Evolutionary conservation across 2,888 invertebrate species (phyloP).

Genomic region (Conomelus anceps): DNA sequence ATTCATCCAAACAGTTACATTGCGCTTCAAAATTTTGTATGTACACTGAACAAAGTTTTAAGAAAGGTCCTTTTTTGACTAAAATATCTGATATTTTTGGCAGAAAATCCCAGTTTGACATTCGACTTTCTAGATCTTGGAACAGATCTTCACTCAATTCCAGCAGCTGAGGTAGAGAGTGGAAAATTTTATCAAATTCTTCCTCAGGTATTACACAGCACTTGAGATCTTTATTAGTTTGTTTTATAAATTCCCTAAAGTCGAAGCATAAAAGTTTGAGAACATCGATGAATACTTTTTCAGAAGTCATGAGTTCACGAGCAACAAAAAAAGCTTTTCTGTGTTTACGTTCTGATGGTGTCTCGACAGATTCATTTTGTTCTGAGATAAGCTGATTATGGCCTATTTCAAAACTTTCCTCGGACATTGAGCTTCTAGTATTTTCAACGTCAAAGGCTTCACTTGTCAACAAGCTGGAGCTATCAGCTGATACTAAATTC

Average conservation of each 20-base stretch:
- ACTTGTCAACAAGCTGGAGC: not conserved
- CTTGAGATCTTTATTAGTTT: constrained; percentile 36
- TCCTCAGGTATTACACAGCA: constrained; percentile 42
- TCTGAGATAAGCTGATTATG: constrained; percentile 3
- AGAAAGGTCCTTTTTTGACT: constrained; percentile 52
- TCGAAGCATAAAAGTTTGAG: constrained; percentile 48
- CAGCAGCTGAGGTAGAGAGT: constrained; percentile 48
- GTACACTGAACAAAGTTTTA: constrained; percentile 51
- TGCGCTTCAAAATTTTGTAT: constrained; percentile 49
- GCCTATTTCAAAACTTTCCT: constrained; percentile 31
- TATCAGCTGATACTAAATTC: constrained; percentile 20
- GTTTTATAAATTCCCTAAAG: constrained; percentile 43
- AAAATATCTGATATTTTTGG: constrained; percentile 50
- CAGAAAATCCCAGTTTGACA: constrained; percentile 44
- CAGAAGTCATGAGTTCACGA: constrained; percentile 49
- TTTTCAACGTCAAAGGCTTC: not conserved
- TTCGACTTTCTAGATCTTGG: constrained; percentile 45
- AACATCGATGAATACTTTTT: constrained; percentile 49
- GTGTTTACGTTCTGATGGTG: constrained; percentile 31
- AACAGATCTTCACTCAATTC: constrained; percentile 49
- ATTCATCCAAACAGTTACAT: constrained; percentile 46
- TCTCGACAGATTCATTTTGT: constrained; percentile 30
- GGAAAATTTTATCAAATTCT: constrained; percentile 46
- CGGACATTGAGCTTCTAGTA: constrained; percentile 27
- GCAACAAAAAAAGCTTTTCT: constrained; percentile 47